Evolutionary conservation across 1,140 invertebrate species (phyloP).

Genomic region (Zaprionus inermis): DNA sequence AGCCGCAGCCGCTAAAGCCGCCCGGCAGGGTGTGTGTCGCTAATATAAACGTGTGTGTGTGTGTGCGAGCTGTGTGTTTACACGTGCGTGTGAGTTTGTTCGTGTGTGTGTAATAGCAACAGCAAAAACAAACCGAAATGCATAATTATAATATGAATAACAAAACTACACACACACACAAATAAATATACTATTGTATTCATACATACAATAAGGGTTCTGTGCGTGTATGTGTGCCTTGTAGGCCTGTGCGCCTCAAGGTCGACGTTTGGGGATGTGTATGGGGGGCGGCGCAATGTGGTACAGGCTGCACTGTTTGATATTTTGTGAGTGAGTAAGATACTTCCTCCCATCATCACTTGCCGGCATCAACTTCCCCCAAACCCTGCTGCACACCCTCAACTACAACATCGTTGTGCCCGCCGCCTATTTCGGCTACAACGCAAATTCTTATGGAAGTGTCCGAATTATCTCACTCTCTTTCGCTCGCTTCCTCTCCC

Average conservation of each 20-base stretch:
- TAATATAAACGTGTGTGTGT: not conserved
- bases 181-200: constrained; percentile 1
- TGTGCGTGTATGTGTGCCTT: constrained; percentile 19
- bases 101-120: constrained; percentile 29
- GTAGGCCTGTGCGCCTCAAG: constrained; percentile 43
- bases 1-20: constrained; percentile 25
- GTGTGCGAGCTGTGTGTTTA: constrained; percentile 5
- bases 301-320: constrained; percentile 15
- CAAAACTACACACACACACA: constrained; percentile 12
- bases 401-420: constrained; percentile 16
- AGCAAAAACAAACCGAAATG: constrained; percentile 50
- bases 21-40: constrained; percentile 10
- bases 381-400: not conserved
- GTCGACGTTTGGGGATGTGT: constrained; percentile 15
- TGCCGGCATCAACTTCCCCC: not conserved
- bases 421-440: constrained; percentile 25
- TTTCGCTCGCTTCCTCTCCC: not conserved
- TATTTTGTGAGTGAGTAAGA: constrained; percentile 13
- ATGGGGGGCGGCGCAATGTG: not conserved
- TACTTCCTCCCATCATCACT: not conserved
- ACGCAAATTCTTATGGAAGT: constrained; percentile 42
- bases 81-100: constrained; percentile 4
- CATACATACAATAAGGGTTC: constrained; percentile 9
- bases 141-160: constrained; percentile 58
- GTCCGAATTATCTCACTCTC: not conserved